phyloP scores from a whole-genome alignment of 2,888 invertebrate species.

The Pseudococcus longispinus region DNA sequence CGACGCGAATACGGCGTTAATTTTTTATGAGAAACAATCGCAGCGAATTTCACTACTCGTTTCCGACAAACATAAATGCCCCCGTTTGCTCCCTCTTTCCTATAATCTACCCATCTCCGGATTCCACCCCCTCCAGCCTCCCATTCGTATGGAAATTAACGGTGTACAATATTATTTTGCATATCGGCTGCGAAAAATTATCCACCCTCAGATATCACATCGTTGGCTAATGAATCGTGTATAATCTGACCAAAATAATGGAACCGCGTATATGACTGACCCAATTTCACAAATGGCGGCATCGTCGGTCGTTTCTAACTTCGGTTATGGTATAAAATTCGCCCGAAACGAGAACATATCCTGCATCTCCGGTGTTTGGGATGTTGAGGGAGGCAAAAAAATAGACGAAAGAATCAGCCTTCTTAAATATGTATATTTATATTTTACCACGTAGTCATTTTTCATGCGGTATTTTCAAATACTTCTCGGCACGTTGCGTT shows the following conservation, averaged over 20 bases:
- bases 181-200: background rate
- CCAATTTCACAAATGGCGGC: background rate
- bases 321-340: too few species aligned
- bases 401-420: background rate
- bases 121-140: background rate
- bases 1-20: background rate
- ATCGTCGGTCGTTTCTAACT: background rate
- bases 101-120: background rate
- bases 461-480: slow-evolving; percentile 22
- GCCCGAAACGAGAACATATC: background rate
- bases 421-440: slow-evolving; percentile 26
- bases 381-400: background rate
- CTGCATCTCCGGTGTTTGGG: background rate
- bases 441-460: slow-evolving; percentile 22
- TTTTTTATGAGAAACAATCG: slow-evolving; percentile 5
- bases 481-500: slow-evolving; percentile 3
- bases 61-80: background rate
- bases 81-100: too few species aligned
- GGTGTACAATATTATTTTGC: background rate
- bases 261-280: background rate
- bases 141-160: background rate
- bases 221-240: background rate
- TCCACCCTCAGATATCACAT: background rate
- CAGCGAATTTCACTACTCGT: background rate
- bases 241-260: background rate